These are phyloP conservation scores for Gonocerus acuteangulatus DNA, from an alignment of 2,888 invertebrate species.

Conservation along the genomic window DNA sequence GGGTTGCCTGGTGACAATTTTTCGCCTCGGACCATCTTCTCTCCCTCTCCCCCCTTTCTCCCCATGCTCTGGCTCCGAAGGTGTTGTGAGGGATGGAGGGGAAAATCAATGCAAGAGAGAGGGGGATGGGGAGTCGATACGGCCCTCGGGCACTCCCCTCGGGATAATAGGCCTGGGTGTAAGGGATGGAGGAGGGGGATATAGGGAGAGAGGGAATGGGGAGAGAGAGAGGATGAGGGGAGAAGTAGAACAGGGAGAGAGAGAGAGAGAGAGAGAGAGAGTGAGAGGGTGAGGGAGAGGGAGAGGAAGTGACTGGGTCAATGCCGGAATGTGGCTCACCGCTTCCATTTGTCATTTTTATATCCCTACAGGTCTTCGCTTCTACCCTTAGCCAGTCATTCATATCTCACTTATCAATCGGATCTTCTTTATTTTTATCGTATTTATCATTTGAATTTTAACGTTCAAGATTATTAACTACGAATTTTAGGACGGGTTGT, in stretches of 20 bases:
- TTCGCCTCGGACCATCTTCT: slow-evolving; percentile 1
- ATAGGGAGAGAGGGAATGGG: neutral
- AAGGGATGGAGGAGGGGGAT: neutral
- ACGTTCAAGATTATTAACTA: too few species aligned
- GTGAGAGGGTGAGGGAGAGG: neutral
- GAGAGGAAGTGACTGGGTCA: neutral
- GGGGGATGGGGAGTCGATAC: neutral
- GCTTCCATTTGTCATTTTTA: neutral
- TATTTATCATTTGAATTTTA: too few species aligned
- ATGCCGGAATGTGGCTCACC: too few species aligned
- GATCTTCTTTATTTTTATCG: too few species aligned
- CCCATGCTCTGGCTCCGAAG: neutral
- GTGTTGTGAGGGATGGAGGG: slow-evolving; percentile 4
- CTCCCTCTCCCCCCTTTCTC: neutral
- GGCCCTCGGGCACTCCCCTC: neutral
- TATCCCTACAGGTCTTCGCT: neutral
- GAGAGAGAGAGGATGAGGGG: slow-evolving; percentile 1
- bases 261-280: neutral
- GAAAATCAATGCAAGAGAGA: neutral
- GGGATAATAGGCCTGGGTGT: neutral
- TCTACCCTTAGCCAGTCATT: too few species aligned
- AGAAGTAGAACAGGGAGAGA: too few species aligned
- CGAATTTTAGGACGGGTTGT: too few species aligned
- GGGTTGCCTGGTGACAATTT: neutral
- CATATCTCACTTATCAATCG: too few species aligned